phyloP scores from a whole-genome alignment of 2,113 vertebrate species.

The Chascanopsetta lugubris region DNA sequence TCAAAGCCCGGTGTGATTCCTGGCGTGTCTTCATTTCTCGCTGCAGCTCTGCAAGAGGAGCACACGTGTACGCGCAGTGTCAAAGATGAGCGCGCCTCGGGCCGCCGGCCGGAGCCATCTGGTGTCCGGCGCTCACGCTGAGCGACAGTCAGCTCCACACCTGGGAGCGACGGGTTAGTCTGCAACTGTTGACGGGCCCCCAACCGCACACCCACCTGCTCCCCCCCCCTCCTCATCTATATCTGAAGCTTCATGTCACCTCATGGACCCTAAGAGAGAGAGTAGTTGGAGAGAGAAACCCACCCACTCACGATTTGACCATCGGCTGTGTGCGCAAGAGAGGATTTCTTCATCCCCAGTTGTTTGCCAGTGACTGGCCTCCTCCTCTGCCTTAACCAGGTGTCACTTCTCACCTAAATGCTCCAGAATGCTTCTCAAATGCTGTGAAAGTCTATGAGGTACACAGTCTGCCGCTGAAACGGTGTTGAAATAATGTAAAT shows the following conservation, averaged over 20 bases:
- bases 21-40: slow-evolving; percentile 17
- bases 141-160: slow-evolving; percentile 65
- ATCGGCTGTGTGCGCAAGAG: background rate
- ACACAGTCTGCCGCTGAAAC: too few species aligned
- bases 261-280: background rate
- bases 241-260: slow-evolving; percentile 1
- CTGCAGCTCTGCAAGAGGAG: slow-evolving; percentile 26
- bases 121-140: slow-evolving; percentile 65
- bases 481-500: too few species aligned
- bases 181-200: slow-evolving; percentile 64
- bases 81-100: slow-evolving; percentile 44
- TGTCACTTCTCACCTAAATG: too few species aligned
- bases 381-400: too few species aligned
- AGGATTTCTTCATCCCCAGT: too few species aligned
- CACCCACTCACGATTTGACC: background rate
- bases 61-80: slow-evolving; percentile 41
- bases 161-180: slow-evolving; percentile 64
- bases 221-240: slow-evolving; percentile 13
- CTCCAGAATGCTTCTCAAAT: too few species aligned
- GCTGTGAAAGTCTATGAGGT: too few species aligned
- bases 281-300: background rate
- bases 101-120: slow-evolving; percentile 64
- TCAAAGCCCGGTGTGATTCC: slow-evolving; percentile 44
- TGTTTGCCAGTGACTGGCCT: too few species aligned
- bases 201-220: slow-evolving; percentile 69